Evolutionary conservation across 2,113 vertebrate genomes (phyloP).

Genomic region (Orientallactaga bullata): DNA sequence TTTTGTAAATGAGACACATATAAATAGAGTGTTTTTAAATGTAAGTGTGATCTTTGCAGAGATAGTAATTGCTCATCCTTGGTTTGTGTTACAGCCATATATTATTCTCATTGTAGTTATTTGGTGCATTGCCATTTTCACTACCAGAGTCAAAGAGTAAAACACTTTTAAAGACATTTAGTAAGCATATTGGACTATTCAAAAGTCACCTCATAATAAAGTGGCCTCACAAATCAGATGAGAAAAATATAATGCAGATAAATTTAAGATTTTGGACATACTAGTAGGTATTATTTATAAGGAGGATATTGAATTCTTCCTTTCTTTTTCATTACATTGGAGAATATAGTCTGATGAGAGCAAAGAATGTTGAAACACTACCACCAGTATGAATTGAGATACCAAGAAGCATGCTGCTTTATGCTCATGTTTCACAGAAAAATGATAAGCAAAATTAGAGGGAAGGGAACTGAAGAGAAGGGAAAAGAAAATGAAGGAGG

Average conservation of each 20-base stretch:
- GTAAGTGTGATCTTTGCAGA: constrained; percentile 42
- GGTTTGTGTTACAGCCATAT: constrained; percentile 27
- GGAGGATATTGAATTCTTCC: not conserved
- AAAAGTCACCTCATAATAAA: not conserved
- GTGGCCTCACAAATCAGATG: not conserved
- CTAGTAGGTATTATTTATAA: not conserved
- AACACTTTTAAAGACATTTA: constrained; percentile 1
- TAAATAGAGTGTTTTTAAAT: not conserved
- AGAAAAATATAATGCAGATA: not conserved
- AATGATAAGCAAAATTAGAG: not conserved
- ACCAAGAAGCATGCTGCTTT: not conserved
- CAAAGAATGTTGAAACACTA: not conserved
- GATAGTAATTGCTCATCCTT: constrained; percentile 28
- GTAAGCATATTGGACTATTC: not conserved
- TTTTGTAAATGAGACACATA: not conserved
- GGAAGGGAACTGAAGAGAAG: rapidly evolving
- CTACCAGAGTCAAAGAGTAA: not conserved
- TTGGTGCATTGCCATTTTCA: not conserved
- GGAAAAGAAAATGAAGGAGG: not conserved
- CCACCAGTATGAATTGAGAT: not conserved
- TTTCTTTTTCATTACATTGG: not conserved
- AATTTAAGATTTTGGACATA: not conserved
- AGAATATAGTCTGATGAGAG: not conserved
- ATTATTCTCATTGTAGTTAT: not conserved
- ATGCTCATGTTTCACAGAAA: not conserved